These are phyloP conservation scores for Parasteatoda tepidariorum DNA, from an alignment of 1,140 invertebrate genomes.

Conservation along the genomic window DNA sequence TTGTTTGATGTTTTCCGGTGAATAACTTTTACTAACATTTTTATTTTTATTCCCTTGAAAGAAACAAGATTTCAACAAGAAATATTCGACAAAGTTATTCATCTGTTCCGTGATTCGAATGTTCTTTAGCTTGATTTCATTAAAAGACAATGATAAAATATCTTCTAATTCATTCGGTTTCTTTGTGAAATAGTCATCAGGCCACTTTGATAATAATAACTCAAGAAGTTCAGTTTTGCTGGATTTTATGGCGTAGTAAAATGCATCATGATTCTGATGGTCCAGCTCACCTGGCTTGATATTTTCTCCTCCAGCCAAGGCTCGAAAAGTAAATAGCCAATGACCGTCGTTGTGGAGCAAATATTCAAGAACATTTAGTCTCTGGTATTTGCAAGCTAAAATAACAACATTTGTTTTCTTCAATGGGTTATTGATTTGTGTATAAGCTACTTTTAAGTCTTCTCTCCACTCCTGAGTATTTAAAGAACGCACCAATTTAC, in stretches of 20 bases:
- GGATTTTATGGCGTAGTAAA: conserved; percentile 31
- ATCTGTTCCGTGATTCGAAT: not conserved
- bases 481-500: too few species aligned
- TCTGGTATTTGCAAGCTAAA: conserved; percentile 7
- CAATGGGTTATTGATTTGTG: conserved; percentile 18
- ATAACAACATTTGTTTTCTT: conserved; percentile 7
- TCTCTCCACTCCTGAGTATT: too few species aligned
- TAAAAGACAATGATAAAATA: conserved; percentile 10
- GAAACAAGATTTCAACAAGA: not conserved
- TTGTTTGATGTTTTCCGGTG: not conserved
- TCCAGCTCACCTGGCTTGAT: not conserved
- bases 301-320: not conserved
- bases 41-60: not conserved
- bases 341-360: not conserved
- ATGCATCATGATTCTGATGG: conserved; percentile 15
- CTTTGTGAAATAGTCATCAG: not conserved
- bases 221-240: not conserved
- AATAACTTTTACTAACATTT: too few species aligned
- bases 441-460: too few species aligned
- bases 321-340: not conserved
- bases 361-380: not conserved
- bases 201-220: not conserved
- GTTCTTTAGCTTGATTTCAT: conserved; percentile 30
- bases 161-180: not conserved
- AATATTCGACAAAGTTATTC: not conserved